Evolutionary conservation across 1,140 invertebrate species (phyloP).

Genomic region (Chionoecetes opilio): DNA sequence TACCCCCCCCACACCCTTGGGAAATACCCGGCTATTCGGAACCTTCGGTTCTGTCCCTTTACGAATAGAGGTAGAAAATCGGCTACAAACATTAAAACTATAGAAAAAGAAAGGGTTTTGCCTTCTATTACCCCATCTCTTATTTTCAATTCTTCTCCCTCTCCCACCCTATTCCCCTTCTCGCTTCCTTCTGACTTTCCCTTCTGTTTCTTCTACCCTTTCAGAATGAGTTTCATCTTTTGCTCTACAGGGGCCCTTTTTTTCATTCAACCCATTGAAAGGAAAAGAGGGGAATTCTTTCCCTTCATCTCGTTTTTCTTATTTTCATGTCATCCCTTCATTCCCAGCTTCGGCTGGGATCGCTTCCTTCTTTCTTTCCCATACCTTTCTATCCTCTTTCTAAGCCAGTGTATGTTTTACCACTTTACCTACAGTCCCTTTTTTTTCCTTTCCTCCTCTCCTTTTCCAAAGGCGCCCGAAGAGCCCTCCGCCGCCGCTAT

Average conservation of each 20-base stretch:
- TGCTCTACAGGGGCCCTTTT: too few relatives aligned
- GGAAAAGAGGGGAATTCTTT: too few relatives aligned
- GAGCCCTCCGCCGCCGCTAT: not conserved
- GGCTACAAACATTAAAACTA: too few relatives aligned
- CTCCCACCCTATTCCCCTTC: not conserved
- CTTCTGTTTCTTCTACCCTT: not conserved
- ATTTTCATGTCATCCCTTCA: not conserved
- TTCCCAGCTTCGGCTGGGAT: too few relatives aligned
- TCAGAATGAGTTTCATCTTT: not conserved
- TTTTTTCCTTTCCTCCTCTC: conserved; percentile 8
- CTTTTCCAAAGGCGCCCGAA: not conserved
- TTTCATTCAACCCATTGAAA: too few relatives aligned
- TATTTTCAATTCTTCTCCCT: not conserved
- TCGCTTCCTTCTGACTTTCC: too few relatives aligned
- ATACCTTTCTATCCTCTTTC: not conserved
- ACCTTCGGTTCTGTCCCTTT: too few relatives aligned
- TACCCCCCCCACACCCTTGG: too few relatives aligned
- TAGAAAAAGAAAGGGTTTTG: too few relatives aligned
- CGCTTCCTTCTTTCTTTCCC: not conserved
- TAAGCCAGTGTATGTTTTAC: not conserved
- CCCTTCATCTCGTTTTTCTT: not conserved
- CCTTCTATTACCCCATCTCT: too few relatives aligned
- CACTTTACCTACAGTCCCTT: not conserved
- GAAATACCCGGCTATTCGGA: too few relatives aligned
- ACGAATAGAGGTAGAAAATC: too few relatives aligned